Conservation (phyloP, 2,888 invertebrate genomes). For the Ephialtes manifestator region DNA sequence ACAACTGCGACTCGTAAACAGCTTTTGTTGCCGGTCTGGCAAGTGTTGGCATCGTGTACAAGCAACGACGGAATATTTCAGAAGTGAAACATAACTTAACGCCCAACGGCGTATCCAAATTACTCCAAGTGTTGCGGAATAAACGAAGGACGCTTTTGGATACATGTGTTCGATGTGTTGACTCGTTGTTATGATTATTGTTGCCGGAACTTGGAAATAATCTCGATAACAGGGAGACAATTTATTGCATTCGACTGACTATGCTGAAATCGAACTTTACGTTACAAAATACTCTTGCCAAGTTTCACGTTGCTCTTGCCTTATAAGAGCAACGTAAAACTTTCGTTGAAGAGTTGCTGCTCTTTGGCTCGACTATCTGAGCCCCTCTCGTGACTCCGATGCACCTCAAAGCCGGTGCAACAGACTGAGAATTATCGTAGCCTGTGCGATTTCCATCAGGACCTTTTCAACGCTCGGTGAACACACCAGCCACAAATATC, state of each 20-base stretch:
- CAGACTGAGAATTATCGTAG: slow-evolving; percentile 23
- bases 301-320: background rate
- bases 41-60: slow-evolving; percentile 43
- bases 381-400: slow-evolving; percentile 18
- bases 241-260: background rate
- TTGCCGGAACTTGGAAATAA: slow-evolving; percentile 12
- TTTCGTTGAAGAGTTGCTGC: slow-evolving; percentile 20
- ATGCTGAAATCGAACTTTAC: background rate
- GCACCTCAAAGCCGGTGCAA: slow-evolving; percentile 22
- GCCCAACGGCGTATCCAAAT: slow-evolving; percentile 1
- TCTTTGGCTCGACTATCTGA: background rate
- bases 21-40: slow-evolving; percentile 51
- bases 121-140: background rate
- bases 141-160: slow-evolving; percentile 1
- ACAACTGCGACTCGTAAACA: slow-evolving; percentile 50
- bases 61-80: slow-evolving; percentile 47
- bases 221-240: background rate
- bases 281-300: background rate
- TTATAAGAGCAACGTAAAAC: slow-evolving; percentile 21
- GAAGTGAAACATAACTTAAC: slow-evolving; percentile 35
- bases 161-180: background rate
- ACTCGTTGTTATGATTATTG: background rate
- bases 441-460: slow-evolving; percentile 29
- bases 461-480: slow-evolving; percentile 23
- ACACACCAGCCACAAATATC: slow-evolving; percentile 36